Conservation (phyloP, 2,888 invertebrate species). For the Gryllus longicercus region DNA sequence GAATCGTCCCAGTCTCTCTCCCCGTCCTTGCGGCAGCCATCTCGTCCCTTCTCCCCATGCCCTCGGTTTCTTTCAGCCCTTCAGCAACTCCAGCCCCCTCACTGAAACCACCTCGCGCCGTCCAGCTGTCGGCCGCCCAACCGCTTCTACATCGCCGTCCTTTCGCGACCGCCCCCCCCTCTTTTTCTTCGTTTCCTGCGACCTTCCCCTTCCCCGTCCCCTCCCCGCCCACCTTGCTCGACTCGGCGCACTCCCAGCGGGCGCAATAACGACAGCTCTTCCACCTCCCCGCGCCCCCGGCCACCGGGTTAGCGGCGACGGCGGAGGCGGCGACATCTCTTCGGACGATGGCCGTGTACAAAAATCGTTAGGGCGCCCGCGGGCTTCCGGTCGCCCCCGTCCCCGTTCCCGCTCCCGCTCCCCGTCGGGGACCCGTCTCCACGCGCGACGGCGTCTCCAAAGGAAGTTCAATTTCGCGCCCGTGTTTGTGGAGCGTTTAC, state of each 20-base stretch:
- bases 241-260: neutral
- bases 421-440: neutral
- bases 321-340: neutral
- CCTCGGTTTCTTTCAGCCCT: no score
- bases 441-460: neutral
- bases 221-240: no score
- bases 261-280: neutral
- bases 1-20: no score
- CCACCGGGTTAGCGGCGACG: no score
- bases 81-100: no score
- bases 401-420: neutral
- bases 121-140: no score
- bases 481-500: slow-evolving; percentile 4
- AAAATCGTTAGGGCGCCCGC: neutral
- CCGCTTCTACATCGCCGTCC: neutral
- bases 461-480: slow-evolving; percentile 17
- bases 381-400: neutral
- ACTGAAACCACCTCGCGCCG: no score
- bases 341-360: neutral
- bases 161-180: neutral
- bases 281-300: neutral
- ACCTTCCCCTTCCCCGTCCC: neutral
- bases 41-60: no score
- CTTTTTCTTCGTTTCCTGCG: neutral
- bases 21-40: no score